phyloP scores from a whole-genome alignment of 2,888 invertebrate species.

The Philereme transversata region DNA sequence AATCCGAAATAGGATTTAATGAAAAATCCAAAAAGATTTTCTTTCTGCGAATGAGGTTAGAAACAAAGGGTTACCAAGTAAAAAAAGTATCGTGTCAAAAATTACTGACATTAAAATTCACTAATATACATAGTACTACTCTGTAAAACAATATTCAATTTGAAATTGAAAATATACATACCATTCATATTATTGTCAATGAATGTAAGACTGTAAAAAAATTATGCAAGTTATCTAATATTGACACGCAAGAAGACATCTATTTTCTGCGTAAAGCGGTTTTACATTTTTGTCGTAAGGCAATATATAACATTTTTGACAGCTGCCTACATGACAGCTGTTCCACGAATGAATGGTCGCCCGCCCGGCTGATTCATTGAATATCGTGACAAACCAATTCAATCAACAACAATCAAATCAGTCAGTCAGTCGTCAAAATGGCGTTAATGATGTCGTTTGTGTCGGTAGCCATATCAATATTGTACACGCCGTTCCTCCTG shows the following conservation, averaged over 20 bases:
- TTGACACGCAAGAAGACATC: too few relatives aligned
- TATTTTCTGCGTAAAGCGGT: too few relatives aligned
- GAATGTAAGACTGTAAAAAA: too few relatives aligned
- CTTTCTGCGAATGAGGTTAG: constrained; percentile 50
- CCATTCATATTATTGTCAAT: too few relatives aligned
- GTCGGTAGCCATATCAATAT: constrained; percentile 86
- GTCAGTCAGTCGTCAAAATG: constrained; percentile 83
- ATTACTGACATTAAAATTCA: too few relatives aligned
- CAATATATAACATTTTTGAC: neutral
- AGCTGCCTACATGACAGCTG: constrained; percentile 13
- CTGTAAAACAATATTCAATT: too few relatives aligned
- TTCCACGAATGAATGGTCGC: constrained; percentile 12
- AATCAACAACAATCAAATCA: constrained; percentile 41
- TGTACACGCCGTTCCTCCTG: constrained; percentile 90
- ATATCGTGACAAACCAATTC: constrained; percentile 20
- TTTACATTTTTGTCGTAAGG: constrained; percentile 4
- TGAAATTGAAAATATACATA: too few relatives aligned
- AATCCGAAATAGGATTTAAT: constrained; percentile 60
- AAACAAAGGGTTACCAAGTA: constrained; percentile 32
- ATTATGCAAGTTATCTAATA: too few relatives aligned
- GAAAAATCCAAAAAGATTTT: constrained; percentile 50
- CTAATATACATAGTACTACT: too few relatives aligned
- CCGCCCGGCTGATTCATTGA: constrained; percentile 44
- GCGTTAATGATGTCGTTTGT: constrained; percentile 85
- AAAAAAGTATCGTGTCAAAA: neutral